Percentiles rank a stretch among this genome's conserved stretches.
Evolutionary conservation across 2,113 vertebrate species (phyloP).

Genomic region (Antigone vipio): DNA sequence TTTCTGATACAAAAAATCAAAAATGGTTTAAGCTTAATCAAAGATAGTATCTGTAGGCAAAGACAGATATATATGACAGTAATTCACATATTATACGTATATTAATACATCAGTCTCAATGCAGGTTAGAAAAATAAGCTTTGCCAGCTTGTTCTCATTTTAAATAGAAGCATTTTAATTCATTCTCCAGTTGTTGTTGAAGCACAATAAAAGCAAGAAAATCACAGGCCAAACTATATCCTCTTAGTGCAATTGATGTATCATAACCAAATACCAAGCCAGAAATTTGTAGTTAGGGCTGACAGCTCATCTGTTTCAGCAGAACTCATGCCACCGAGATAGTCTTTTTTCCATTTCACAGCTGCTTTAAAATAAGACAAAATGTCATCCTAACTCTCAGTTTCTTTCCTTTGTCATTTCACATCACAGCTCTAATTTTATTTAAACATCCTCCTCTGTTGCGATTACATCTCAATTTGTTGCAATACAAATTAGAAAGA

Average conservation of each 20-base stretch:
- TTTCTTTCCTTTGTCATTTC: neutral
- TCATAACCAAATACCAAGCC: neutral
- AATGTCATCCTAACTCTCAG: neutral
- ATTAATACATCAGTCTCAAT: neutral
- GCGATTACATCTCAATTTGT: slow-evolving; percentile 42
- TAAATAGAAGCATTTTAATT: neutral
- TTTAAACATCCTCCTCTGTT: slow-evolving; percentile 21
- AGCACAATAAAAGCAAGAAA: neutral
- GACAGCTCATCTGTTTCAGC: slow-evolving; percentile 18
- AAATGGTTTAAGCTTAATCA: neutral
- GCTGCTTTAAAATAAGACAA: neutral
- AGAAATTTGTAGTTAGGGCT: neutral
- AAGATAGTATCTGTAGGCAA: neutral
- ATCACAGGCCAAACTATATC: neutral
- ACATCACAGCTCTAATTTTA: slow-evolving; percentile 28
- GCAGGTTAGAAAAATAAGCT: neutral
- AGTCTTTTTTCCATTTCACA: slow-evolving; percentile 5
- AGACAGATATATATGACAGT: neutral
- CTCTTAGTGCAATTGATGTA: neutral
- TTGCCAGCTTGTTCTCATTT: neutral
- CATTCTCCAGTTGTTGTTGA: neutral
- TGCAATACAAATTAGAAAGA: slow-evolving; percentile 26
- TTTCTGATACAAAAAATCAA: neutral
- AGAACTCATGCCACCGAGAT: neutral
- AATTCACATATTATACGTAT: neutral